A percentile compares a stretch with the other conserved stretches of the same genome.
Conservation (phyloP, 64 coral and sea anemone genomes). For the Platygyra sinensis region DNA sequence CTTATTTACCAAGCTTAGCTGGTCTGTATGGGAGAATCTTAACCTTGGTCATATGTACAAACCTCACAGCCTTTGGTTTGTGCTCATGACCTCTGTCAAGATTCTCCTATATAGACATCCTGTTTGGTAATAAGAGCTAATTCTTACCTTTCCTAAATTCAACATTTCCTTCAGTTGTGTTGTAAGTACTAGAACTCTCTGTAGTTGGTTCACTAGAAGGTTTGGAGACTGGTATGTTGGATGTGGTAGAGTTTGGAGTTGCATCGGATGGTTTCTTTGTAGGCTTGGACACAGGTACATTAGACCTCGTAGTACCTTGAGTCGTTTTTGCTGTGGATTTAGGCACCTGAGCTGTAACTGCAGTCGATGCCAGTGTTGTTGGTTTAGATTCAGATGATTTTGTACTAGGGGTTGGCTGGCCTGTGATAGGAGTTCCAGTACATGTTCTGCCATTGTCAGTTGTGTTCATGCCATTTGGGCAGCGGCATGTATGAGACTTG, state of each 20-base stretch:
- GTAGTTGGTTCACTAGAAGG: too few relatives aligned
- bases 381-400: not conserved
- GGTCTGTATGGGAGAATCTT: too few relatives aligned
- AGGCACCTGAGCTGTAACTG: not conserved
- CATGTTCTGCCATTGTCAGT: slow-evolving; percentile 32
- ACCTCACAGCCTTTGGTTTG: too few relatives aligned
- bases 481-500: slow-evolving; percentile 33
- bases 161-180: not conserved
- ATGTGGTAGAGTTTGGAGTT: too few relatives aligned
- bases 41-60: too few relatives aligned
- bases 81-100: too few relatives aligned
- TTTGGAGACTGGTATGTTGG: not conserved
- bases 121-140: not conserved
- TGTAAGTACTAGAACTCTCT: not conserved
- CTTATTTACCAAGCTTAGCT: too few relatives aligned
- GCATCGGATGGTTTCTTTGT: not conserved
- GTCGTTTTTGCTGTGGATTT: not conserved
- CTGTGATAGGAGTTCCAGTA: slow-evolving; percentile 4
- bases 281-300: slow-evolving; percentile 9
- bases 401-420: not conserved
- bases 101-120: too few relatives aligned
- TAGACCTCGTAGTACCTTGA: not conserved
- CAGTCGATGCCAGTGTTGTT: not conserved
- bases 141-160: not conserved
- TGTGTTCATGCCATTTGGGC: slow-evolving; percentile 71